These are phyloP conservation scores for Fistularia tabacaria DNA, from an alignment of 2,797 vertebrate species.

Conservation along the genomic window DNA sequence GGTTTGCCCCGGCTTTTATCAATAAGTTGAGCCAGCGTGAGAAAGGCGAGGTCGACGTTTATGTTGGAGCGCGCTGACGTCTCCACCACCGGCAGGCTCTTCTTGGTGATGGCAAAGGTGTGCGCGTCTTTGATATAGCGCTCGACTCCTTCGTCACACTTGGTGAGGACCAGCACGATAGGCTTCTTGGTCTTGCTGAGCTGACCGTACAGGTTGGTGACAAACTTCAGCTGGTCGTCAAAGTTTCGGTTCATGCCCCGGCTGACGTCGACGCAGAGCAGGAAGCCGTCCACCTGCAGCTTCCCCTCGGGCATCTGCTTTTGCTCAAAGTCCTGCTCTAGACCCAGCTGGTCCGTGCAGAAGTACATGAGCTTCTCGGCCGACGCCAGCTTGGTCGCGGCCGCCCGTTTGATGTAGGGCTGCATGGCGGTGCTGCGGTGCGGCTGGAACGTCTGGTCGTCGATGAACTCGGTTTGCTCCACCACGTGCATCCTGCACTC, in stretches of 20 bases:
- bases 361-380: slow-evolving; percentile 99
- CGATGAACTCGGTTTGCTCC: slow-evolving; percentile 98
- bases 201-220: slow-evolving; percentile 92
- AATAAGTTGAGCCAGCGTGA: slow-evolving; percentile 90
- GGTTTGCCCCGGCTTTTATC: slow-evolving; percentile 90
- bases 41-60: slow-evolving; percentile 92
- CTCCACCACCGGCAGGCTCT: slow-evolving; percentile 97
- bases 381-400: slow-evolving; percentile 90
- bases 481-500: slow-evolving; percentile 91
- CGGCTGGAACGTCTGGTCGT: slow-evolving; percentile 97
- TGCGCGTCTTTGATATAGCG: slow-evolving; percentile 96
- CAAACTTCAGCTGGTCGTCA: slow-evolving; percentile 95
- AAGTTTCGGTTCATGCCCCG: slow-evolving; percentile 99
- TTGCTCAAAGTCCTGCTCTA: slow-evolving; percentile 99
- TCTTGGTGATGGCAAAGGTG: slow-evolving; percentile 92
- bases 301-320: slow-evolving; percentile 99
- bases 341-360: slow-evolving; percentile 95
- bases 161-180: slow-evolving; percentile 89
- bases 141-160: slow-evolving; percentile 97
- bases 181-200: slow-evolving; percentile 95
- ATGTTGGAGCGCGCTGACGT: slow-evolving; percentile 96
- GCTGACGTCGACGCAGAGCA: slow-evolving; percentile 93
- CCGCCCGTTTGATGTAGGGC: slow-evolving; percentile 94
- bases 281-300: slow-evolving; percentile 89
- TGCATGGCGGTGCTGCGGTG: slow-evolving; percentile 97